Evolutionary conservation across 92 coral and sea anemone species (phyloP).

Genomic region (Hydrozoanthus gracilis): DNA sequence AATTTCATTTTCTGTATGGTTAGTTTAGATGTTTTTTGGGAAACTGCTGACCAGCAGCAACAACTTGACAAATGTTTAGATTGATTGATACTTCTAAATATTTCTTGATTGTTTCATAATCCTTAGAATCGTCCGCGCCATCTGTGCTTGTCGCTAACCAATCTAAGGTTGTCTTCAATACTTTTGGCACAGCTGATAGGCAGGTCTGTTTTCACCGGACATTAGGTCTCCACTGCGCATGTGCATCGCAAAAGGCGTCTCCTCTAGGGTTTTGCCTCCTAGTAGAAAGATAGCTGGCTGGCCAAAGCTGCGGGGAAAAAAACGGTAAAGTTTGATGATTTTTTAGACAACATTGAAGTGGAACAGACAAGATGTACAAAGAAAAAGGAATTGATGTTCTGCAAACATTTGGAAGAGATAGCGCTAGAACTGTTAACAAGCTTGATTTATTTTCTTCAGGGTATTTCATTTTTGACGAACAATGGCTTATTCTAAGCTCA

Average conservation of each 20-base stretch:
- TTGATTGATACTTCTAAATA: conserved; percentile 71
- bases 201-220: conserved; percentile 75
- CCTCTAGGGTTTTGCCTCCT: conserved; percentile 74
- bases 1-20: not conserved
- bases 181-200: conserved; percentile 84
- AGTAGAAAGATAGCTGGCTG: conserved; percentile 85
- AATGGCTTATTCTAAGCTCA: too few species aligned
- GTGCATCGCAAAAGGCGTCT: conserved; percentile 72
- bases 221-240: conserved; percentile 81
- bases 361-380: too few species aligned
- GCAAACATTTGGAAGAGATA: too few species aligned
- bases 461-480: too few species aligned
- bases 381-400: too few species aligned
- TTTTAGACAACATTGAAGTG: too few species aligned
- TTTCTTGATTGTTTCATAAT: conserved; percentile 26
- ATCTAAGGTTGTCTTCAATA: conserved; percentile 43
- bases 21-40: conserved; percentile 13
- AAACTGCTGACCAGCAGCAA: conserved; percentile 65
- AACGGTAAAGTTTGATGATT: too few species aligned
- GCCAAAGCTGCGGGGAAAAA: conserved; percentile 66
- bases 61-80: conserved; percentile 77
- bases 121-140: not conserved
- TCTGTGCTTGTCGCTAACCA: not conserved
- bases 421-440: too few species aligned
- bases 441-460: too few species aligned